phyloP scores from a whole-genome alignment of 2,113 vertebrate genomes.

The Baryphthengus martii region DNA sequence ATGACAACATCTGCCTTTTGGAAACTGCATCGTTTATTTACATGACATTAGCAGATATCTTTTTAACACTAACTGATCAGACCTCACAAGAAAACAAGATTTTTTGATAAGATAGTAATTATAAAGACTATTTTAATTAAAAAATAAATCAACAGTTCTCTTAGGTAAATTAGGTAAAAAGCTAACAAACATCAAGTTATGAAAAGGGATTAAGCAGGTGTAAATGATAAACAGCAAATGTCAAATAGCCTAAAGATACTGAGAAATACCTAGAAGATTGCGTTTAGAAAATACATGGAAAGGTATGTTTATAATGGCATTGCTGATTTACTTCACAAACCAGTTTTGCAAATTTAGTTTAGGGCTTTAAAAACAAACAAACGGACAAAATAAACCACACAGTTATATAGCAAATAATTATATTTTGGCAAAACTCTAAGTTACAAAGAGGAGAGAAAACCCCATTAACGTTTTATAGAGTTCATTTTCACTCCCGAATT shows the following conservation, averaged over 20 bases:
- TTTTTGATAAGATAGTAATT: background rate
- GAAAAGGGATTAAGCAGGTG: background rate
- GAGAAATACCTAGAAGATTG: background rate
- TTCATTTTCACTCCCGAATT: background rate
- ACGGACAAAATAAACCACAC: background rate
- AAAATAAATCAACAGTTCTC: background rate
- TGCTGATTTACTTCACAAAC: background rate
- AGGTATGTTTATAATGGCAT: background rate
- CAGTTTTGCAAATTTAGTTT: background rate
- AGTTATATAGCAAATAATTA: background rate
- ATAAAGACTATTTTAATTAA: background rate
- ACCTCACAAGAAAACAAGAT: background rate
- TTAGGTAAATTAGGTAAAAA: background rate
- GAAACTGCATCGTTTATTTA: background rate
- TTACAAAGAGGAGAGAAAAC: background rate
- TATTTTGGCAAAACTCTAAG: background rate
- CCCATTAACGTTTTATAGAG: background rate
- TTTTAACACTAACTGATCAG: background rate
- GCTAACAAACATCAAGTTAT: background rate
- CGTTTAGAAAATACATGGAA: background rate
- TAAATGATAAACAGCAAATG: background rate
- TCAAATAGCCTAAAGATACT: background rate
- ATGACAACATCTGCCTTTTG: background rate
- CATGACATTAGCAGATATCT: background rate
- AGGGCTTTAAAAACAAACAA: background rate